Evolutionary conservation across 2,797 vertebrate genomes (phyloP), one percentile per base, ranked within the genome.

Genomic region (Periophthalmus magnuspinnatus): DNA sequence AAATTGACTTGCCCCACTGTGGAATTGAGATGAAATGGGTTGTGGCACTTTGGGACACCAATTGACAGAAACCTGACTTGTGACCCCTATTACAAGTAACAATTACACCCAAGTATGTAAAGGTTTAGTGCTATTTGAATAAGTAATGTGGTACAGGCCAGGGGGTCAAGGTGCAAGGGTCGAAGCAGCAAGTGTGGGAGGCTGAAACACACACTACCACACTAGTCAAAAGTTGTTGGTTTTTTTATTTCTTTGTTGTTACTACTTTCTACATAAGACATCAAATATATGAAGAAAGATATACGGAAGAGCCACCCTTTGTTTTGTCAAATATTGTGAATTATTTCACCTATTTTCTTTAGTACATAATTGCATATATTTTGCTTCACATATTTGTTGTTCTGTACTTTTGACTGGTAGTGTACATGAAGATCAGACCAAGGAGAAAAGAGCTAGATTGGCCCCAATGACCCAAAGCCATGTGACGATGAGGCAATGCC

Each of bases 81-180:
- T 71, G 70, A 81, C 73, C 71, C 62, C 48, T 59, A 78, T 80
- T 85, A 74, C 81, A 85, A 80, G 54, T 33, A 80, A 74, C 72
- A 79, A 76, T 81, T 75, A 78, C 57, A 67, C 13, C 78, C 59
- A 69, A 69, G 65, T 64, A 54, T 54, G 57, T 36, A 60, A 17
- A 61, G 65, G 67, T 75, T 82, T 74, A 70, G 55, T 70, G 62
- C 33, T 59, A 71, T 81, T 72, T 82, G 70, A 80, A 78, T 67
- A 65, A 69, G 68, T 78, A 0, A 21, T 74, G 67, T 64, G 77
- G 74, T 75, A 24, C 67, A 68, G 28, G 28, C 70, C 32, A 21
- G 17, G 2, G 55, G 65, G 65, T 78, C 76, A 68, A 0, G 41
- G 50, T 45, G 41, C 41, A 65, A 45, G 45, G 48, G 72, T 76